Evolutionary conservation across 2,797 vertebrate genomes (phyloP).

Genomic region (Hypotaenidia philippensis): DNA sequence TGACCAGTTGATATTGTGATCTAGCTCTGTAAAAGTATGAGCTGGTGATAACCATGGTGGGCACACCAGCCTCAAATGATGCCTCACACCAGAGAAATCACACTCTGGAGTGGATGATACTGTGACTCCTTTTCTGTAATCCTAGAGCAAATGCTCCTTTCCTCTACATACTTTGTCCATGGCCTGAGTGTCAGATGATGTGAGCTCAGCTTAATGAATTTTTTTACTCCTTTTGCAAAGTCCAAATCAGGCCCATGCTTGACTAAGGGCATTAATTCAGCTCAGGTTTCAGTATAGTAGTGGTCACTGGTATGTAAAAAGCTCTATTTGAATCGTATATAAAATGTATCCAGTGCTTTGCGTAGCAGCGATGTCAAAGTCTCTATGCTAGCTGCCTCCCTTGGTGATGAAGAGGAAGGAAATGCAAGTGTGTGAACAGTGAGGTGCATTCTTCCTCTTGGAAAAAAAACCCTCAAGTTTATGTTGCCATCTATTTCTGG

Average conservation of each 20-base stretch:
- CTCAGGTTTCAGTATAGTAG: neutral
- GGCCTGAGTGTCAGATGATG: neutral
- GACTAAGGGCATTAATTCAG: neutral
- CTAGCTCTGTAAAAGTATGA: neutral
- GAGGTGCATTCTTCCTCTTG: neutral
- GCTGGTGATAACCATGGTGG: neutral
- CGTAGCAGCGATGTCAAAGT: no score
- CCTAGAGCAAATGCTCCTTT: neutral
- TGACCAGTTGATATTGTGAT: neutral
- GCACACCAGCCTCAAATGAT: neutral
- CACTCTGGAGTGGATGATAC: neutral
- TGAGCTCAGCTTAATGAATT: neutral
- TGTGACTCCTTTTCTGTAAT: neutral
- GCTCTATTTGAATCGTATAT: neutral
- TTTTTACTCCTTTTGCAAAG: neutral
- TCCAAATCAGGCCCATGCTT: neutral
- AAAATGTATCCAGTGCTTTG: neutral
- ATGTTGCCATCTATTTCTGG: neutral
- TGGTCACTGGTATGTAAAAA: neutral
- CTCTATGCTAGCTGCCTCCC: neutral
- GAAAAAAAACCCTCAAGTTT: neutral
- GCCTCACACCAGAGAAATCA: neutral
- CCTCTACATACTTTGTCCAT: rapidly evolving
- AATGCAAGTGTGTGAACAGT: neutral
- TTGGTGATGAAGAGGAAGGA: neutral